phyloP scores from a whole-genome alignment of 2,888 invertebrate genomes.

The Xanthorhoe spadicearia region DNA sequence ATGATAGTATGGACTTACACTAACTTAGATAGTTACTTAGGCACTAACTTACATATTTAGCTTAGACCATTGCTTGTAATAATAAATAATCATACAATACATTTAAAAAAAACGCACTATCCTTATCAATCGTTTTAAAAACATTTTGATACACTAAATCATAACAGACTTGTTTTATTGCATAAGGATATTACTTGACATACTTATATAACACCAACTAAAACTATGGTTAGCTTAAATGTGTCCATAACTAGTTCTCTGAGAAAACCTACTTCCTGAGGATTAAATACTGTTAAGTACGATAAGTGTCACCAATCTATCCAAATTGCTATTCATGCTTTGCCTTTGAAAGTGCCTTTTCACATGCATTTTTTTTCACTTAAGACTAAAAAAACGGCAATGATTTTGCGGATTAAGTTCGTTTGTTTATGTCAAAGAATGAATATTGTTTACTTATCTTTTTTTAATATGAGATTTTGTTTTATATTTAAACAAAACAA shows the following conservation, averaged over 20 bases:
- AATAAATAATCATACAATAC: too few species aligned
- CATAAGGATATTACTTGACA: not conserved
- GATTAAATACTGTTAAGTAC: not conserved
- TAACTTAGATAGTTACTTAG: too few species aligned
- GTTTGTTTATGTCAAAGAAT: too few species aligned
- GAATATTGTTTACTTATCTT: too few species aligned
- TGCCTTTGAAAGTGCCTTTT: constrained; percentile 43
- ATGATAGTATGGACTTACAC: too few species aligned
- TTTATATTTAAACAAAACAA: too few species aligned
- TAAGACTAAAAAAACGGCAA: not conserved
- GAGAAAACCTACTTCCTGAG: not conserved
- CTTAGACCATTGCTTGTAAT: too few species aligned
- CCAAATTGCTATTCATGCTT: constrained; percentile 3
- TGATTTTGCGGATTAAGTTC: not conserved
- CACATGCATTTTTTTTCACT: constrained; percentile 4
- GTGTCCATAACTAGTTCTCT: not conserved
- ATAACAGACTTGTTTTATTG: not conserved
- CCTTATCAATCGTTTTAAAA: not conserved
- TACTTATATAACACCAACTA: not conserved
- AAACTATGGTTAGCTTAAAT: not conserved
- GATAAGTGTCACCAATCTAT: constrained; percentile 2
- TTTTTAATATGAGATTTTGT: too few species aligned
- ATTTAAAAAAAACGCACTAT: too few species aligned
- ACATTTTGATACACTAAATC: not conserved
- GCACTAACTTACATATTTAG: too few species aligned